A percentile compares a stretch with the other conserved stretches of the same genome.
Evolutionary conservation across 2,113 vertebrate species (phyloP).

Genomic region (Monarcha castaneiventris): DNA sequence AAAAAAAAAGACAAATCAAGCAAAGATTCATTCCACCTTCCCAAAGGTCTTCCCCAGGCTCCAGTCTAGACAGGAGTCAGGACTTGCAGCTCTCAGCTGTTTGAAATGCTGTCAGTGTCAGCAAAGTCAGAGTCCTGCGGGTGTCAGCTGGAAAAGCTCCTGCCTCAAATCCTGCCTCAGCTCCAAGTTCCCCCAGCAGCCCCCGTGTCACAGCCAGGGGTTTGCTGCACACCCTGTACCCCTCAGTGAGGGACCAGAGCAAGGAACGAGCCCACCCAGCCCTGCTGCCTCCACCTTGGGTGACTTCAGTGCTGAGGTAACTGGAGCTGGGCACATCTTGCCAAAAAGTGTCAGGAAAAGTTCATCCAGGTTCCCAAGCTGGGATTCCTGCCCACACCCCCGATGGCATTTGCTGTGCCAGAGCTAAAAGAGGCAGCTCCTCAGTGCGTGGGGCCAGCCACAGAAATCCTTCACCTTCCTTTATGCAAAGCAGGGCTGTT

Average conservation of each 20-base stretch:
- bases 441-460: background rate
- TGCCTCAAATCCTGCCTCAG: background rate
- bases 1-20: background rate
- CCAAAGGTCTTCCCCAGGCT: background rate
- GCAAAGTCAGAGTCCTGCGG: background rate
- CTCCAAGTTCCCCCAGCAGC: background rate
- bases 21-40: background rate
- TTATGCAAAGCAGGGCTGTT: background rate
- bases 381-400: background rate
- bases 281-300: background rate
- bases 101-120: background rate
- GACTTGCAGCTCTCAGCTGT: slow-evolving; percentile 9
- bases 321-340: background rate
- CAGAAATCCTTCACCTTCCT: background rate
- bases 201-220: rapidly evolving
- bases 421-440: background rate
- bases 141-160: background rate
- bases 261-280: rapidly evolving
- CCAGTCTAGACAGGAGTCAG: background rate
- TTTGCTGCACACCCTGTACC: background rate
- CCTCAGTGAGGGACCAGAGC: background rate
- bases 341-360: background rate
- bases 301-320: background rate
- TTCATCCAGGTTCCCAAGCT: background rate
- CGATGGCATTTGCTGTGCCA: background rate